Base-by-base conservation (phyloP, 2,113 vertebrate species). In the Bathybates hornii region DNA sequence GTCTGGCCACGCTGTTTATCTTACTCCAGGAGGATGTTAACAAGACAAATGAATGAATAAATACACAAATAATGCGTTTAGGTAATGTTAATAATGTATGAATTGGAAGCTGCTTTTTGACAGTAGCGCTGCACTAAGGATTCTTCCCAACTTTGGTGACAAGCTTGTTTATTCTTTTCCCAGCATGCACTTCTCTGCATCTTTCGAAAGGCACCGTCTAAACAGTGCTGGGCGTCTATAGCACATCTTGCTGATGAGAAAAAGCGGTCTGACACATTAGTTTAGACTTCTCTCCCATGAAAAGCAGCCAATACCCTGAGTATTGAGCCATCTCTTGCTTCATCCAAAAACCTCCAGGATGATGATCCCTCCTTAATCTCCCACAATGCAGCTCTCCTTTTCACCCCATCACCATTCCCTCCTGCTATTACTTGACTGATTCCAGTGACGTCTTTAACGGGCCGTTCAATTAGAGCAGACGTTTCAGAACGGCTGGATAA, bases 31-130 rank as follows among this genome's bases (percentile, higher is more conserved):
- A 93, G 87, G 93, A 95, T 96, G 94, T 96, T 96, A 94, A 96
- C 95, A 94, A 96, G 93, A 96, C 94, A 93, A 96, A 96, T 95
- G 95, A 96, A 95, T 93, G 94, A 95, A 96, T 95, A 95, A 95
- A 96, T 95, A 94, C 91, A 93, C 94, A 96, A 92, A 95, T 95
- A 94, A 95, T 93, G 91, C 79, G 91, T 95, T 96, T 96, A 95
- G 92, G 92, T 95, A 93, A 92, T 92, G 94, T 96, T 96, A 95
- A 95, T 95, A 96, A 96, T 96, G 95, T 88, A 96, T 95, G 95
- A 95, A 96, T 93, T 91, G 90, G 93, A 92, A 93, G 90, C 88
- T 84, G 93, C 87, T 88, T 93, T 89, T 82, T 95, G 94, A 96
- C 95, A 96, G 95, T 89, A 88, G 80, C 78, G 89, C 89, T 86